Conservation (phyloP, 1,140 invertebrate species). For the Listronotus oregonensis region DNA sequence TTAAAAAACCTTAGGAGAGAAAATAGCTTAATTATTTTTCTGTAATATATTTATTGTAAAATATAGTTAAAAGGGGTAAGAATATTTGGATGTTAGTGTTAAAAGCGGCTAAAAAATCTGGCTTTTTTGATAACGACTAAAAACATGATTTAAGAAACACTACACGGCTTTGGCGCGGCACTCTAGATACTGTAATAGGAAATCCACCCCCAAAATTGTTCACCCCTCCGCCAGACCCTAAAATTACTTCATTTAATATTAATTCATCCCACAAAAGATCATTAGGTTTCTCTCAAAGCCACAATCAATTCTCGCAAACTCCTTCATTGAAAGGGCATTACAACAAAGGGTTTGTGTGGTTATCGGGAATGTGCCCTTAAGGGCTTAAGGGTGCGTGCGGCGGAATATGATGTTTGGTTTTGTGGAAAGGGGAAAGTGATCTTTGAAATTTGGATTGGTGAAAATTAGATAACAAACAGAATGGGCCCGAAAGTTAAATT, state of each 20-base stretch:
- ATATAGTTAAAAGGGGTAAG: too few species aligned
- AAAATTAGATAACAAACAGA: too few species aligned
- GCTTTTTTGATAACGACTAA: too few species aligned
- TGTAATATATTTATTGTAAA: too few species aligned
- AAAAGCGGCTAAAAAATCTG: too few species aligned
- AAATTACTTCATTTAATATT: conserved; percentile 21
- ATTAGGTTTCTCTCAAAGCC: conserved; percentile 14
- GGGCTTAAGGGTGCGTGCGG: conserved; percentile 13
- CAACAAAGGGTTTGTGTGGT: too few species aligned
- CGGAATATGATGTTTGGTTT: conserved; percentile 9
- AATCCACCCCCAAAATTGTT: not conserved
- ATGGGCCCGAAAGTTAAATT: too few species aligned
- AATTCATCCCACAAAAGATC: conserved; percentile 21
- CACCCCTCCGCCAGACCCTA: not conserved
- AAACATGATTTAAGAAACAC: not conserved
- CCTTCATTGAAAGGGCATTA: conserved; percentile 10
- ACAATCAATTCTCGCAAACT: conserved; percentile 14
- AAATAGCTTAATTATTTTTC: too few species aligned
- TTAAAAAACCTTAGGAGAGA: too few species aligned
- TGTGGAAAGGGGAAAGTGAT: not conserved
- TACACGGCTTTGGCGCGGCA: not conserved
- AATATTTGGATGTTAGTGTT: too few species aligned
- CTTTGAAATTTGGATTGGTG: too few species aligned
- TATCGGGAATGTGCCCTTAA: conserved; percentile 24
- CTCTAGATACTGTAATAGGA: not conserved